Evolutionary conservation across 2,888 invertebrate species (phyloP).

Genomic region (Anthophora plumipes): DNA sequence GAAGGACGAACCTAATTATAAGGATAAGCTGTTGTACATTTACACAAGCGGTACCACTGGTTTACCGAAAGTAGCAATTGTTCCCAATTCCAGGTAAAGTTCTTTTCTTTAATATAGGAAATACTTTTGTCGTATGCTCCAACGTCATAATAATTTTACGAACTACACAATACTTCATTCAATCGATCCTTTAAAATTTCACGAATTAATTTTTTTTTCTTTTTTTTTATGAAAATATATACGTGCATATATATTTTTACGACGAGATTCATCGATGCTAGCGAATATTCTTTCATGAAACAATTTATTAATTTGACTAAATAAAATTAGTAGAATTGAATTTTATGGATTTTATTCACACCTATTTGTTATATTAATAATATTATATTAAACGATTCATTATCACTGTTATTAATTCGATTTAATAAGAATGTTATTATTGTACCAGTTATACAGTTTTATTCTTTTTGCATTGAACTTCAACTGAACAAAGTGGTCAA

Average conservation of each 20-base stretch:
- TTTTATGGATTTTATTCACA: background rate
- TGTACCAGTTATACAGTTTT: background rate
- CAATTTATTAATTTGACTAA: too few species aligned
- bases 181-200: background rate
- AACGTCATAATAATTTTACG: background rate
- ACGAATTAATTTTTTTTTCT: too few species aligned
- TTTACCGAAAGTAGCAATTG: slow-evolving; percentile 89
- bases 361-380: background rate
- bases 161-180: background rate
- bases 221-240: too few species aligned
- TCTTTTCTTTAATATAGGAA: background rate
- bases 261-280: background rate
- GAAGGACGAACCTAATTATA: slow-evolving; percentile 80
- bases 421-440: too few species aligned
- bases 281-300: too few species aligned
- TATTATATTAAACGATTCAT: background rate
- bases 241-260: too few species aligned
- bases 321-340: too few species aligned
- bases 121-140: background rate
- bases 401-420: too few species aligned
- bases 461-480: slow-evolving; percentile 23
- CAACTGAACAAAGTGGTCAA: slow-evolving; percentile 31
- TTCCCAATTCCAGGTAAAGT: slow-evolving; percentile 88
- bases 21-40: slow-evolving; percentile 87
- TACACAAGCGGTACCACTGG: slow-evolving; percentile 91